Evolutionary conservation across 1,140 invertebrate species (phyloP).

Genomic region (Lineus longissimus): DNA sequence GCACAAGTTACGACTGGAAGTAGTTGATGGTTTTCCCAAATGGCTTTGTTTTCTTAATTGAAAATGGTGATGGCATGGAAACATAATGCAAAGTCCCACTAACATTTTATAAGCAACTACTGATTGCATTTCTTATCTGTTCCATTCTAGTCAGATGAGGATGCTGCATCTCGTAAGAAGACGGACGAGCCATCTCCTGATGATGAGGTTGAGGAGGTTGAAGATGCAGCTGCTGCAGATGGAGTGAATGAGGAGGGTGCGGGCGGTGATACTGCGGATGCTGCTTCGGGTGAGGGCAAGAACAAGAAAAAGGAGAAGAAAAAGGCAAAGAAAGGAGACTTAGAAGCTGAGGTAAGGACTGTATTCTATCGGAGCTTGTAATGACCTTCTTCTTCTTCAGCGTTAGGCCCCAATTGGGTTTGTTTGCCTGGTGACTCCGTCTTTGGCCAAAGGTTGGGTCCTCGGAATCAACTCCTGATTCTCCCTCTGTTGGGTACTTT

Average conservation of each 20-base stretch:
- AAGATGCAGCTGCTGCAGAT: conserved; percentile 36
- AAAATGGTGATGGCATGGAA: too few relatives aligned
- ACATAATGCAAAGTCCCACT: not conserved
- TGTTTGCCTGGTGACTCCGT: too few relatives aligned
- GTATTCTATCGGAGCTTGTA: too few relatives aligned
- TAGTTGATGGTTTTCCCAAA: too few relatives aligned
- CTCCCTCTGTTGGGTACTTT: too few relatives aligned
- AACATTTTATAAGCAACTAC: not conserved
- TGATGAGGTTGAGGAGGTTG: conserved; percentile 51
- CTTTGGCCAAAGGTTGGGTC: too few relatives aligned
- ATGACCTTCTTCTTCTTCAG: too few relatives aligned
- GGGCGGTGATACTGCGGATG: conserved; percentile 45
- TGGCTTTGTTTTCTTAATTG: too few relatives aligned
- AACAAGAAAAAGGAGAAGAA: conserved; percentile 16
- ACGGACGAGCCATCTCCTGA: conserved; percentile 60
- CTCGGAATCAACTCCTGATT: too few relatives aligned
- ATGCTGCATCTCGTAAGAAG: conserved; percentile 60
- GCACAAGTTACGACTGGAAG: too few relatives aligned
- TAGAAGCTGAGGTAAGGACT: conserved; percentile 23
- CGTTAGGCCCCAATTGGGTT: too few relatives aligned
- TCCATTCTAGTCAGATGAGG: conserved; percentile 23
- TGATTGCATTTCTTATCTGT: not conserved
- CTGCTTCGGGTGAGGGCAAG: conserved; percentile 2
- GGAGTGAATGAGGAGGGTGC: conserved; percentile 33
- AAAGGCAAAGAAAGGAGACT: conserved; percentile 24